phyloP scores from a whole-genome alignment of 2,888 invertebrate species.

The Lydus trimaculatus region DNA sequence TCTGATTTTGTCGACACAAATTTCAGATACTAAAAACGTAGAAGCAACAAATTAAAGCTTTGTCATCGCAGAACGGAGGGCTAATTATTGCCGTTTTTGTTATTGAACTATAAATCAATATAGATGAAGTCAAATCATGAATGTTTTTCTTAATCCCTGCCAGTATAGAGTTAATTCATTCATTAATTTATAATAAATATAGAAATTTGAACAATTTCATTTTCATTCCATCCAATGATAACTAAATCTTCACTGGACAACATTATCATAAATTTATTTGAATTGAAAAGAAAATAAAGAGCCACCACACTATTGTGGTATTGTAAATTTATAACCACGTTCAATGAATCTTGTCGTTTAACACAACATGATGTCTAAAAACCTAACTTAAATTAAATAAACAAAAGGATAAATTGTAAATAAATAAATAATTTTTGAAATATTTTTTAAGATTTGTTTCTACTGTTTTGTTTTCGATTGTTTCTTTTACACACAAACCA shows the following conservation, averaged over 20 bases:
- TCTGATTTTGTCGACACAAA: too few species aligned
- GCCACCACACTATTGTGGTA: background rate
- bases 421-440: conserved; percentile 10
- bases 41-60: too few species aligned
- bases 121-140: background rate
- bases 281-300: background rate
- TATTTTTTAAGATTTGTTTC: background rate
- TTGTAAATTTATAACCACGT: background rate
- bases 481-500: background rate
- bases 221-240: background rate
- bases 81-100: too few species aligned
- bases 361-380: background rate
- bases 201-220: background rate
- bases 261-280: background rate
- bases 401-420: background rate
- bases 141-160: background rate
- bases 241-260: conserved; percentile 3
- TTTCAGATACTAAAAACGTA: too few species aligned
- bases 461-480: background rate
- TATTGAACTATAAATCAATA: too few species aligned
- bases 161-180: background rate
- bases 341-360: conserved; percentile 6
- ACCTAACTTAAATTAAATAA: background rate
- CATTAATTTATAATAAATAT: background rate
- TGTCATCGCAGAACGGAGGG: too few species aligned